Conservation (phyloP, 2,113 vertebrate species). For the Scophthalmus maximus region DNA sequence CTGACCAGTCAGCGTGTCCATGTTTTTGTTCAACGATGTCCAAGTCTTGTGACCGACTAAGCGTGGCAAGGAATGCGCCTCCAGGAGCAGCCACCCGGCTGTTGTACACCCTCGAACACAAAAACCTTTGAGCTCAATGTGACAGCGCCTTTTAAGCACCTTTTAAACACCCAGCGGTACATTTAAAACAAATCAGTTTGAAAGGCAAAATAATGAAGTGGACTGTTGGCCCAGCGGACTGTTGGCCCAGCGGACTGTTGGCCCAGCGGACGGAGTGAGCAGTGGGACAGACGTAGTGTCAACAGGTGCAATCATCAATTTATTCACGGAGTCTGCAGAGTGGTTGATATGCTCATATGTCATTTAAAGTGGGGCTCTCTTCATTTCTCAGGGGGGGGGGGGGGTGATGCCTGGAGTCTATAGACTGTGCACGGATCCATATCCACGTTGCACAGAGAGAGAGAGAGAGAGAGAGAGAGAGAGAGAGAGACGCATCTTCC, state of each 20-base stretch:
- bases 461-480: not conserved
- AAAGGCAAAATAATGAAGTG: too few relatives aligned
- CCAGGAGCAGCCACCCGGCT: constrained; percentile 55
- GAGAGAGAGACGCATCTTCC: not conserved
- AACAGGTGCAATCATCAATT: too few relatives aligned
- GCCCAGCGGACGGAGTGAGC: too few relatives aligned
- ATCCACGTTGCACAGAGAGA: not conserved
- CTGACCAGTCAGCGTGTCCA: constrained; percentile 68
- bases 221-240: not conserved
- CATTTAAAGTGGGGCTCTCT: not conserved
- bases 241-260: too few relatives aligned
- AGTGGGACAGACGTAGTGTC: too few relatives aligned
- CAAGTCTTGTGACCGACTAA: constrained; percentile 80
- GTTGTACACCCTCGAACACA: constrained; percentile 1
- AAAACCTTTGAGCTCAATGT: not conserved
- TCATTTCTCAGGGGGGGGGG: too few relatives aligned
- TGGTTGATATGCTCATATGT: not conserved
- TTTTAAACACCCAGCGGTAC: not conserved
- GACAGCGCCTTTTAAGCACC: not conserved
- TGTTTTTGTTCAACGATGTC: constrained; percentile 73
- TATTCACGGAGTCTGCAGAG: not conserved
- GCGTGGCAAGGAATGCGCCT: constrained; percentile 68
- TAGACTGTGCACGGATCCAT: not conserved
- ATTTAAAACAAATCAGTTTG: not conserved
- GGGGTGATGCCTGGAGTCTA: too few relatives aligned